Conservation (phyloP, 2,113 vertebrate species). For the Coreoperca whiteheadi region DNA sequence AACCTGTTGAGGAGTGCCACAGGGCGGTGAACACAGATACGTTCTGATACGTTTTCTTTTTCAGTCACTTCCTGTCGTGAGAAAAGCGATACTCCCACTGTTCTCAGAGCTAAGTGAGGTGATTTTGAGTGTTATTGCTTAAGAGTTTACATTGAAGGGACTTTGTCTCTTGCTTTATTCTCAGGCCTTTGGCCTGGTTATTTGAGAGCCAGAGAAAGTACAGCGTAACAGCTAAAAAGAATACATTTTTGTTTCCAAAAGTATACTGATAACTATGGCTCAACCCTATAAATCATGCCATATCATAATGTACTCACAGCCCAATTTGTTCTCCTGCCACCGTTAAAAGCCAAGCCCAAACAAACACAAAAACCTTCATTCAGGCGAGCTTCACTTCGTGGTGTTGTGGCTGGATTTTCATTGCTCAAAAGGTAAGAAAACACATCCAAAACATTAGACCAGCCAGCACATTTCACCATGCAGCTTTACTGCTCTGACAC, state of each 20-base stretch:
- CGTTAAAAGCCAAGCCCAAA: constrained; percentile 35
- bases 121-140: neutral
- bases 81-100: constrained; percentile 4
- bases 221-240: neutral
- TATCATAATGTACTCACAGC: constrained; percentile 28
- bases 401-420: constrained; percentile 14
- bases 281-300: constrained; percentile 33
- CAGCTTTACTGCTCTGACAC: constrained; percentile 41
- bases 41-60: constrained; percentile 34
- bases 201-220: neutral
- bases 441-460: constrained; percentile 10
- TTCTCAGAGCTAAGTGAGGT: neutral
- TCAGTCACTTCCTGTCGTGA: constrained; percentile 22
- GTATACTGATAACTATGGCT: constrained; percentile 13
- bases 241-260: neutral
- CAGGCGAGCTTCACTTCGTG: neutral
- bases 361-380: constrained; percentile 37
- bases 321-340: constrained; percentile 34
- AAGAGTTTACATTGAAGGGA: neutral
- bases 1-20: constrained; percentile 48
- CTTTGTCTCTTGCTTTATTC: neutral
- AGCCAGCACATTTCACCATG: constrained; percentile 26
- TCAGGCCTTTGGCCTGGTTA: neutral
- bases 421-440: constrained; percentile 5
- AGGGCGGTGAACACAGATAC: constrained; percentile 1